Conservation (phyloP, 2,113 vertebrate species). For the Tichodroma muraria region DNA sequence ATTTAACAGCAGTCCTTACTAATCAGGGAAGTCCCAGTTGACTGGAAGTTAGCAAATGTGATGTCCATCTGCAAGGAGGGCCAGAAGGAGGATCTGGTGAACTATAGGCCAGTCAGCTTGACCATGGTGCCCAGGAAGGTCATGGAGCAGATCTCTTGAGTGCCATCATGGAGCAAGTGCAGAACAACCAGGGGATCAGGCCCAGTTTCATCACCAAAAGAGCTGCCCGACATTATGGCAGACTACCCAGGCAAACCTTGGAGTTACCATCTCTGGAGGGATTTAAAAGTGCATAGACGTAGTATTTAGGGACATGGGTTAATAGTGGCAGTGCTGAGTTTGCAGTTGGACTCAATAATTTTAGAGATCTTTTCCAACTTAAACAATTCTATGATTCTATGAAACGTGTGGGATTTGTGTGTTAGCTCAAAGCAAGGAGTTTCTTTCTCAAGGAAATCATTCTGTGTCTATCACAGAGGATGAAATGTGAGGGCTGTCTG, state of each 20-base stretch:
- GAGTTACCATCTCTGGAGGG: background rate
- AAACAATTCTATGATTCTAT: background rate
- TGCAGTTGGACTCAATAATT: fast-evolving
- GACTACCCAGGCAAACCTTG: background rate
- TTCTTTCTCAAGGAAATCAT: background rate
- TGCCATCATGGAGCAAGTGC: background rate
- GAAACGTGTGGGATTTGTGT: background rate
- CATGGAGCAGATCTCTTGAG: background rate
- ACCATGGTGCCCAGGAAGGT: background rate
- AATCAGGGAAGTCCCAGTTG: background rate
- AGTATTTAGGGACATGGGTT: background rate
- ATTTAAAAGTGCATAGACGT: background rate
- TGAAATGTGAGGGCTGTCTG: background rate
- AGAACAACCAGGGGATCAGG: background rate
- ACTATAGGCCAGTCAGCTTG: background rate
- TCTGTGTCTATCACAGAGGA: background rate
- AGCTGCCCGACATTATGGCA: background rate
- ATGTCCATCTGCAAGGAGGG: background rate
- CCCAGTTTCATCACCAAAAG: background rate
- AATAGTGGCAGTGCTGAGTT: background rate
- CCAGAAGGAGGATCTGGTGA: background rate
- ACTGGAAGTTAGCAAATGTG: background rate
- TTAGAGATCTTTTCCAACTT: background rate
- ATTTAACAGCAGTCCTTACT: background rate
- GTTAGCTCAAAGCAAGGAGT: background rate